Evolutionary conservation across 92 coral and sea anemone species (phyloP), one percentile per base, ranked within the genome.

Genomic region (Porites cylindrica): DNA sequence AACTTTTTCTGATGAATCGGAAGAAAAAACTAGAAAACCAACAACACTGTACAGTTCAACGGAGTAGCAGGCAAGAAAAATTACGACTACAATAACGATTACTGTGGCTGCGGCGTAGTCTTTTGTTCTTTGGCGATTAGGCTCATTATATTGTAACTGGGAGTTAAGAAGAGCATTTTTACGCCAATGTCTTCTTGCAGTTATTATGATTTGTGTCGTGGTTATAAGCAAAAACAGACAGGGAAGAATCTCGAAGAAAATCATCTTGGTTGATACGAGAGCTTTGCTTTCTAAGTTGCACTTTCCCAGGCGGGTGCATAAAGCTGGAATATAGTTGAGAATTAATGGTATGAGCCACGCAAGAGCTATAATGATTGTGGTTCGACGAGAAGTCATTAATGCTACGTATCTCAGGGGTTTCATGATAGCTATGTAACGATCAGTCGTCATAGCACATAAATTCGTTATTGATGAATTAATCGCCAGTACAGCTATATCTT

Each of bases 41-140:
- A 67, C 8, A 11, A 56, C 66, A 38, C 76, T 81, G 68, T 70
- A 81, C 16, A 81, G 24, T 29, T 81, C 85, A 51, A 81, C 77
- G 8, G 53, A 81, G 67, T 81, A 81, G 75, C 77, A 81, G 56
- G 77, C 43, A 0, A 81, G 77, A 54, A 69, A 81, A 52, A 81
- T 58, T 17, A 19, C 32, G 1, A 70, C 56, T 11, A 81, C 77
- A 1, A 7, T 53, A 16, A 54, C 19, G 4, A 70, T 81, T 2
- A 81, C 85, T 10, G 2, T 24, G 4, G 77, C 77, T 1, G 77
- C 7, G 4, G 85, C 7, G 0, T 56, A 58, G 4, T 81, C 77
- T 11, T 52, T 81, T 2, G 10, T 8, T n/a, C 58, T 76, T 24
- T 77, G 85, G 67, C 10, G 32, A 8, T 59, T 58, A 2, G 56